These are phyloP conservation scores for Cantharis flavilabris DNA, from an alignment of 2,888 invertebrate genomes.

Conservation along the genomic window DNA sequence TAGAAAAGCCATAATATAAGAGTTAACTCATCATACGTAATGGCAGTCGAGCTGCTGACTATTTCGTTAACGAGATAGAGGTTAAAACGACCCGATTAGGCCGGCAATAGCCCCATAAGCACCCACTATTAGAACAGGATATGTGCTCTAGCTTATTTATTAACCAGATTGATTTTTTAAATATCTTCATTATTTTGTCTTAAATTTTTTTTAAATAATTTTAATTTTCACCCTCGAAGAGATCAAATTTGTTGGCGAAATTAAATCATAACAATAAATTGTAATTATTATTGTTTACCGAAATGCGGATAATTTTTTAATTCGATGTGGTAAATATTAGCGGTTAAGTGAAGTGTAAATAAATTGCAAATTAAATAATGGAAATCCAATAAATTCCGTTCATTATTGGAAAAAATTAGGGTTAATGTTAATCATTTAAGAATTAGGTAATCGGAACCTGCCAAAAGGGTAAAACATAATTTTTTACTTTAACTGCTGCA, in stretches of 20 bases:
- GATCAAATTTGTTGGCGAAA: no score
- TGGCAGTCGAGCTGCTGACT: constrained; percentile 24
- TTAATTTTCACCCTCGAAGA: no score
- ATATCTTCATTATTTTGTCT: not conserved
- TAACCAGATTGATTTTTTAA: constrained; percentile 31
- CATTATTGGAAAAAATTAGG: not conserved
- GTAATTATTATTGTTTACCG: no score
- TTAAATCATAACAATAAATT: no score
- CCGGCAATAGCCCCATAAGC: constrained; percentile 32
- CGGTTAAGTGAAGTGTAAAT: no score
- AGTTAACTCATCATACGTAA: constrained; percentile 31
- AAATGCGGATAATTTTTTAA: no score
- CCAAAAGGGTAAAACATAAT: no score
- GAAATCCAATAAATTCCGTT: not conserved
- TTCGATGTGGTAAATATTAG: no score
- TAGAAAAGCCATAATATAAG: constrained; percentile 30
- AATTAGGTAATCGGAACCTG: no score
- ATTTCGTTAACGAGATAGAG: constrained; percentile 34
- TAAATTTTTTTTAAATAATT: no score
- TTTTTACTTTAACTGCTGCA: no score
- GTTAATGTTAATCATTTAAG: not conserved
- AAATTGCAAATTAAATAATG: not conserved
- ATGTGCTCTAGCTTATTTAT: constrained; percentile 24
- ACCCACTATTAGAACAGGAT: constrained; percentile 29
- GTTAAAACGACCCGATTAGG: constrained; percentile 33